These are phyloP conservation scores for Orthosia gracilis DNA, from an alignment of 2,888 invertebrate genomes.

Conservation along the genomic window DNA sequence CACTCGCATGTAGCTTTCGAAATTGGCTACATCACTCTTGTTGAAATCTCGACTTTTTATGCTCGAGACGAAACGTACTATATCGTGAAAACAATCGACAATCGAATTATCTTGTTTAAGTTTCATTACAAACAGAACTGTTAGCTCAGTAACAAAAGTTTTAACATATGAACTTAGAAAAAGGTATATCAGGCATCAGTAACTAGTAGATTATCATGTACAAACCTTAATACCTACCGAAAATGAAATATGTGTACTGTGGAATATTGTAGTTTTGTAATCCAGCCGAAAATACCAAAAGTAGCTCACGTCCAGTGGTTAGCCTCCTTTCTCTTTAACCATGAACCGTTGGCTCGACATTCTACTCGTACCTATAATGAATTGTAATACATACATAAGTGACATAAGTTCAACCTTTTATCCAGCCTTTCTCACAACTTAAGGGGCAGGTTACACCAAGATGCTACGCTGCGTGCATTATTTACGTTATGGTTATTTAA, in stretches of 20 bases:
- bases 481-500: no score
- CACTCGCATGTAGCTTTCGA: no score
- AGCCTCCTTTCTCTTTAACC: constrained; percentile 45
- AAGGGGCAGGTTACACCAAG: no score
- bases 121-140: no score
- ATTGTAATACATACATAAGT: constrained; percentile 7
- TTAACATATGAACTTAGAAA: no score
- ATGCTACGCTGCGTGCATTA: no score
- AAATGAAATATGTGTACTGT: background rate
- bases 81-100: no score
- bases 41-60: no score
- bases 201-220: background rate
- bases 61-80: no score
- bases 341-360: constrained; percentile 43
- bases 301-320: constrained; percentile 19
- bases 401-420: constrained; percentile 8
- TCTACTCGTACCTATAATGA: constrained; percentile 4
- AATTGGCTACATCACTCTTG: no score
- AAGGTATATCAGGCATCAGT: background rate
- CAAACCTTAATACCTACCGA: background rate
- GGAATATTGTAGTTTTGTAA: constrained; percentile 26
- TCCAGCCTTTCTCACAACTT: background rate
- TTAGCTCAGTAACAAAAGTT: no score
- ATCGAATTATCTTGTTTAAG: background rate
- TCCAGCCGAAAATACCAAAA: constrained; percentile 13